Conservation (phyloP, 1,140 invertebrate species). For the Saccostrea glomerata region DNA sequence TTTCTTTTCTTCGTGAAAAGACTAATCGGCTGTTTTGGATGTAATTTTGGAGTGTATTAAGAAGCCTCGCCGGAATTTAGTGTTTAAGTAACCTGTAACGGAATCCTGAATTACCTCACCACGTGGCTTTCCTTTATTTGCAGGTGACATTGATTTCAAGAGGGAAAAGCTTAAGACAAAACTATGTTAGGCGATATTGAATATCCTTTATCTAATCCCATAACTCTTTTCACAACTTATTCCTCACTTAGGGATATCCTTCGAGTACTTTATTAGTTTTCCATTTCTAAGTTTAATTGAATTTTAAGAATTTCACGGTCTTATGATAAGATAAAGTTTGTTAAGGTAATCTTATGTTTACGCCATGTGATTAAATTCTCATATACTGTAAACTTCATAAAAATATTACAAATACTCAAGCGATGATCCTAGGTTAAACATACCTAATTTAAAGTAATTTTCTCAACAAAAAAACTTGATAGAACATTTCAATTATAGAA, state of each 20-base stretch:
- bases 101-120: neutral
- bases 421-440: neutral
- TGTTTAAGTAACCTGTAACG: neutral
- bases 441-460: conserved; percentile 8
- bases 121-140: neutral
- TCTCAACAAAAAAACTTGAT: neutral
- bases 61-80: neutral
- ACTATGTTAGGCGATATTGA: conserved; percentile 32
- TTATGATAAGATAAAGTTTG: conserved; percentile 32
- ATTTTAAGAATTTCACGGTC: conserved; percentile 32
- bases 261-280: conserved; percentile 28
- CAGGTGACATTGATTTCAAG: conserved; percentile 29
- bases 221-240: conserved; percentile 17
- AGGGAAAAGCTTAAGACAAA: conserved; percentile 31
- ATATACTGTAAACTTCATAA: conserved; percentile 35
- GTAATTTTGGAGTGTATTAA: conserved; percentile 30
- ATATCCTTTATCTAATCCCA: conserved; percentile 36
- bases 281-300: conserved; percentile 32
- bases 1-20: conserved; percentile 5
- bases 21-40: conserved; percentile 14
- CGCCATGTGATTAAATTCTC: conserved; percentile 24
- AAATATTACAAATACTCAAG: conserved; percentile 16
- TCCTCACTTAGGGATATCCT: conserved; percentile 18
- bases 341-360: conserved; percentile 1
- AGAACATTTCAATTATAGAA: neutral